phyloP scores from a whole-genome alignment of 2,888 invertebrate genomes.

The Drosophila neotestacea region DNA sequence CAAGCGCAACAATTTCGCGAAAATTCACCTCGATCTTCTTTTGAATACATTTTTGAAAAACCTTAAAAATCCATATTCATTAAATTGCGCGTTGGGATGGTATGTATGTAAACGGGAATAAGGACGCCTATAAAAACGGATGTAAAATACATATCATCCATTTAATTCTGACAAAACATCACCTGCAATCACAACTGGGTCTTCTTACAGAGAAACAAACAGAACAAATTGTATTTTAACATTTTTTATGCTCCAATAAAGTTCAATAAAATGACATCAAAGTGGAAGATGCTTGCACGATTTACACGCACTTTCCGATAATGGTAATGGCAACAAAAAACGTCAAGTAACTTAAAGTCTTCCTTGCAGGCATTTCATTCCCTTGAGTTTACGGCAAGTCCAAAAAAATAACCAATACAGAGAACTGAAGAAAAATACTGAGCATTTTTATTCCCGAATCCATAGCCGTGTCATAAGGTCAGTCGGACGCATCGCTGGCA shows the following conservation, averaged over 20 bases:
- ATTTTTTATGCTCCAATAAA: conserved; percentile 72
- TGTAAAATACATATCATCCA: conserved; percentile 24
- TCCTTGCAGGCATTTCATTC: conserved; percentile 36
- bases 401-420: neutral
- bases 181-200: conserved; percentile 50
- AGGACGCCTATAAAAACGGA: conserved; percentile 41
- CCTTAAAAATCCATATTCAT: conserved; percentile 65
- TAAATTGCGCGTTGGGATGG: conserved; percentile 22
- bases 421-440: neutral
- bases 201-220: conserved; percentile 17
- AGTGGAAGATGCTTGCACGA: conserved; percentile 39
- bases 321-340: conserved; percentile 18
- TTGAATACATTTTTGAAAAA: conserved; percentile 61
- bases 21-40: conserved; percentile 43
- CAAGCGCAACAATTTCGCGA: conserved; percentile 23
- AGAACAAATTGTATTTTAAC: conserved; percentile 47
- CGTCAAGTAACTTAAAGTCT: conserved; percentile 64
- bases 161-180: conserved; percentile 16
- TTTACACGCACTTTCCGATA: conserved; percentile 30
- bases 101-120: conserved; percentile 2
- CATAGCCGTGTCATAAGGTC: conserved; percentile 32
- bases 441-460: neutral
- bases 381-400: conserved; percentile 12
- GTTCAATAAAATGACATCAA: conserved; percentile 73
- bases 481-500: conserved; percentile 20